These are phyloP conservation scores for Antennarius striatus DNA, from an alignment of 2,113 vertebrate species.

Conservation along the genomic window DNA sequence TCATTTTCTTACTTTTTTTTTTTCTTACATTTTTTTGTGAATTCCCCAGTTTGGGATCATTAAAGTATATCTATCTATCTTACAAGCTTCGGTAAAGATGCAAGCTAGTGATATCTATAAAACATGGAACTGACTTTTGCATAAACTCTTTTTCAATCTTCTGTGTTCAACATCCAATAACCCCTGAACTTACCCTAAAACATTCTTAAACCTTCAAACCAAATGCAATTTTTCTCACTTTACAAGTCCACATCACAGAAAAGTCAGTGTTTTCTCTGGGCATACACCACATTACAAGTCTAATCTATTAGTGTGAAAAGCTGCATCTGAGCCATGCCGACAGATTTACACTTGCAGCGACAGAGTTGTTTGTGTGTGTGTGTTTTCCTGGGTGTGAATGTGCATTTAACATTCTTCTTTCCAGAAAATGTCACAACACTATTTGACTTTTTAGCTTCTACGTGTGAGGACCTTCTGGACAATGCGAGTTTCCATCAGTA, in stretches of 20 bases:
- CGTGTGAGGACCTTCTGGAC: constrained; percentile 16
- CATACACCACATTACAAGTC: constrained; percentile 17
- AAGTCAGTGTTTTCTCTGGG: neutral
- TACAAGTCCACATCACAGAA: neutral
- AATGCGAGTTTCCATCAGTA: constrained; percentile 45
- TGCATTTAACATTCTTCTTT: constrained; percentile 30
- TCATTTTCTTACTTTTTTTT: too few relatives aligned
- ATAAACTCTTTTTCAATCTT: too few relatives aligned
- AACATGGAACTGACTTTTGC: too few relatives aligned
- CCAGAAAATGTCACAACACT: constrained; percentile 53
- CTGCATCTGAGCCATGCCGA: constrained; percentile 21
- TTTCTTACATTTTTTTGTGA: too few relatives aligned
- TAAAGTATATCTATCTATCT: too few relatives aligned
- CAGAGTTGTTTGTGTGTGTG: constrained; percentile 28
- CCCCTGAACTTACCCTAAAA: too few relatives aligned
- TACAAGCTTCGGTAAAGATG: too few relatives aligned
- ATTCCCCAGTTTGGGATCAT: too few relatives aligned
- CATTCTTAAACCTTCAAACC: too few relatives aligned
- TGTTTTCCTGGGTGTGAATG: constrained; percentile 6
- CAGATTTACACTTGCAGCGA: constrained; percentile 39
- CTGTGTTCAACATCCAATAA: too few relatives aligned
- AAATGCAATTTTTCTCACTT: too few relatives aligned
- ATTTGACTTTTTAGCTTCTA: constrained; percentile 44
- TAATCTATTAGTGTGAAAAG: constrained; percentile 6
- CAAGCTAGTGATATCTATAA: too few relatives aligned